A percentile compares a stretch with the other conserved stretches of the same genome.
Evolutionary conservation across 64 coral and sea anemone species (phyloP).

Genomic region (Anthopleura sola): DNA sequence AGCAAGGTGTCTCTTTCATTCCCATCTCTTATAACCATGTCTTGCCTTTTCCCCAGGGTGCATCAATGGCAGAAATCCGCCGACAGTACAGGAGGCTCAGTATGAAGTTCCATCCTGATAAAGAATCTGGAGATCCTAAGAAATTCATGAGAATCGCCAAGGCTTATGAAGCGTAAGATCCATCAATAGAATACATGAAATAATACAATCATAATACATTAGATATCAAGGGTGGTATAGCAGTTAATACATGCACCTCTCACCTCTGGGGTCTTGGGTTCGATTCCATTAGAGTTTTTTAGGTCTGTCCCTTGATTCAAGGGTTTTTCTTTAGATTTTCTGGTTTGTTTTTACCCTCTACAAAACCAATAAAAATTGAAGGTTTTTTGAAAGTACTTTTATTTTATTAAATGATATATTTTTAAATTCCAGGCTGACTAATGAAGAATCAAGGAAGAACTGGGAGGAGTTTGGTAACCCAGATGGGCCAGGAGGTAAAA

Average conservation of each 20-base stretch:
- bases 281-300: too few species aligned
- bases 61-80: conserved; percentile 84
- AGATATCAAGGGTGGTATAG: too few species aligned
- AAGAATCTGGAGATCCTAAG: conserved; percentile 83
- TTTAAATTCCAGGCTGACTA: conserved; percentile 58
- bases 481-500: conserved; percentile 92
- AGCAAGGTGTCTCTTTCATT: too few species aligned
- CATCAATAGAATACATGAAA: not conserved
- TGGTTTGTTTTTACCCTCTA: too few species aligned
- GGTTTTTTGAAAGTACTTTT: too few species aligned
- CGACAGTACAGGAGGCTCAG: conserved; percentile 90
- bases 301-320: too few species aligned
- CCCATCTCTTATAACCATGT: not conserved
- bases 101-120: conserved; percentile 96
- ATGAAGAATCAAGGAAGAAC: conserved; percentile 99
- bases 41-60: conserved; percentile 34
- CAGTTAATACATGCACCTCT: too few species aligned
- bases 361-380: too few species aligned
- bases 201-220: too few species aligned
- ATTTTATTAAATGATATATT: too few species aligned
- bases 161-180: conserved; percentile 97
- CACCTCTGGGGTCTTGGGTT: too few species aligned
- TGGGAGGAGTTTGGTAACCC: conserved; percentile 97
- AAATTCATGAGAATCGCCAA: conserved; percentile 99
- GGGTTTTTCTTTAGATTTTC: too few species aligned